Evolutionary conservation across 2,888 invertebrate species (phyloP).

Genomic region (Orthosia incerta): DNA sequence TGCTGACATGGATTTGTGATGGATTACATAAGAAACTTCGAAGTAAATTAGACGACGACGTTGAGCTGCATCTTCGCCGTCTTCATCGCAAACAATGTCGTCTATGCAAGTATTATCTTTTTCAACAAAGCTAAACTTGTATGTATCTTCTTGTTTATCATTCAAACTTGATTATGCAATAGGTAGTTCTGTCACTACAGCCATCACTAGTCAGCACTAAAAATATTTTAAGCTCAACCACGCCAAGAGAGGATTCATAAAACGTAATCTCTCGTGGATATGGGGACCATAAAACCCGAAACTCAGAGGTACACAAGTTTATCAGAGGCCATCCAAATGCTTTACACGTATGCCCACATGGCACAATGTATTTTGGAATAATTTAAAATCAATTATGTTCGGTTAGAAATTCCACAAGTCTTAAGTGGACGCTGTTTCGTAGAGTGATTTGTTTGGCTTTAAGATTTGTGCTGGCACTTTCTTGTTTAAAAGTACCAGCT

Average conservation of each 20-base stretch:
- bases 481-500: constrained; percentile 28
- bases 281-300: constrained; percentile 60
- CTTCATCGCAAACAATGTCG: not conserved
- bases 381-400: constrained; percentile 80
- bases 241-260: constrained; percentile 52
- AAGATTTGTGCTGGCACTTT: constrained; percentile 43
- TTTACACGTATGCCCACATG: constrained; percentile 74
- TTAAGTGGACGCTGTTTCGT: constrained; percentile 59
- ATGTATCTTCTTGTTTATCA: too few relatives aligned
- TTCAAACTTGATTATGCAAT: not conserved
- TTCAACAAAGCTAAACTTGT: too few relatives aligned
- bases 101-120: not conserved
- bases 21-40: constrained; percentile 11
- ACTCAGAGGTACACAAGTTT: constrained; percentile 68
- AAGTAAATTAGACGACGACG: not conserved
- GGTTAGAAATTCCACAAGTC: constrained; percentile 73
- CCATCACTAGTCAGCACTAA: constrained; percentile 20
- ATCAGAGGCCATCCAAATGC: constrained; percentile 75
- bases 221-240: constrained; percentile 40
- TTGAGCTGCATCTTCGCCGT: not conserved
- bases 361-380: constrained; percentile 75
- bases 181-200: not conserved
- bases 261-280: constrained; percentile 63
- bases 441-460: constrained; percentile 62
- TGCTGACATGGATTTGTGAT: constrained; percentile 46